Percentiles rank a stretch among this genome's conserved stretches.
Evolutionary conservation across 2,113 vertebrate genomes (phyloP).

Genomic region (Glaucomys volans): DNA sequence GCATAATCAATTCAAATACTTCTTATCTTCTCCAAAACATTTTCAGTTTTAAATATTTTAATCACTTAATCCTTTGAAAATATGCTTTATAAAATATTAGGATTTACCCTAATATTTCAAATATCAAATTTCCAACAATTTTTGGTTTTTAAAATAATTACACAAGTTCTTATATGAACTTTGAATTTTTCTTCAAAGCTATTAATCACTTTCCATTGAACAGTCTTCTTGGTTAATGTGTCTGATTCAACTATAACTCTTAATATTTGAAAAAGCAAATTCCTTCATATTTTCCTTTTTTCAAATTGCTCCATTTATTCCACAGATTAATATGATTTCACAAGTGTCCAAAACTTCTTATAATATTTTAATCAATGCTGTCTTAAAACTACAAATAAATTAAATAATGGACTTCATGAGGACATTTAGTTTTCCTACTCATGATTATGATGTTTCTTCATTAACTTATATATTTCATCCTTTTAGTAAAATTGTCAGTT

Average conservation of each 20-base stretch:
- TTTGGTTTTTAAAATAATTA: not conserved
- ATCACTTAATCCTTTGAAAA: not conserved
- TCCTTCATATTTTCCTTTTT: not conserved
- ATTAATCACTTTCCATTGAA: not conserved
- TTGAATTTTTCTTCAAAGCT: not conserved
- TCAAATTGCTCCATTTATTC: not conserved
- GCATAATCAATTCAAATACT: not conserved
- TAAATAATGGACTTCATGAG: not conserved
- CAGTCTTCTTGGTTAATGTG: not conserved
- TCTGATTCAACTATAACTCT: not conserved
- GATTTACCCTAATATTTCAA: not conserved
- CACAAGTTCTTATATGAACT: not conserved
- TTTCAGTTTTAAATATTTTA: not conserved
- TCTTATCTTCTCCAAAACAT: not conserved
- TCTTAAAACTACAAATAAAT: not conserved
- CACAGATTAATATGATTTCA: not conserved
- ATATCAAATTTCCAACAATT: not conserved
- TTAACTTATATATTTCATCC: not conserved
- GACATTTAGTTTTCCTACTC: not conserved
- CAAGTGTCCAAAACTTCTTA: not conserved
- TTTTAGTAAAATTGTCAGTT: not conserved
- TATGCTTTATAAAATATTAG: not conserved
- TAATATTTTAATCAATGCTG: not conserved
- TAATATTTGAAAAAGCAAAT: not conserved
- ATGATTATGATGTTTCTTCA: not conserved